Percentiles rank a stretch among this genome's conserved stretches.
phyloP scores from a whole-genome alignment of 2,797 vertebrate species.

The Glyptemys insculpta region DNA sequence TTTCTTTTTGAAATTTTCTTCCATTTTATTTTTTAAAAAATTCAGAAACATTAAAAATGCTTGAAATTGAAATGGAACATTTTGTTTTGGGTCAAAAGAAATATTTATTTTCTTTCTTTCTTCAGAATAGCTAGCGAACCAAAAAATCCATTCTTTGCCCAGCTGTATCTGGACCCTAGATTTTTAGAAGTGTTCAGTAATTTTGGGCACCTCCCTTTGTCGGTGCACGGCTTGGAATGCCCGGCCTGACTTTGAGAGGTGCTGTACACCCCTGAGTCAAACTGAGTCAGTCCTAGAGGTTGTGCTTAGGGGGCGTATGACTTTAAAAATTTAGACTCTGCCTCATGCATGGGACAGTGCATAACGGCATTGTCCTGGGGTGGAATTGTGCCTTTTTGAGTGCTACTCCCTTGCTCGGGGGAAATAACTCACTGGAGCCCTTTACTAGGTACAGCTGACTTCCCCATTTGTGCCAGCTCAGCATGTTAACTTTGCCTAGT shows the following conservation, averaged over 20 bases:
- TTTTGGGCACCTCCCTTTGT: not conserved
- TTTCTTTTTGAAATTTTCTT: not conserved
- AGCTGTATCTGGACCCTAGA: not conserved
- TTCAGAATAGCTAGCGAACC: not conserved
- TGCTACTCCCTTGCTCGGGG: not conserved
- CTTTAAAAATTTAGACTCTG: not conserved
- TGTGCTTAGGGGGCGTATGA: not conserved
- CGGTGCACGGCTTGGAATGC: not conserved
- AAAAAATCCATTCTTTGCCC: not conserved
- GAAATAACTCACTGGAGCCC: fast-evolving
- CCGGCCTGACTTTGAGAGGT: too few relatives aligned
- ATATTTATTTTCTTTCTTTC: not conserved
- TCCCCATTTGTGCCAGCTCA: fast-evolving
- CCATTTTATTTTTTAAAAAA: not conserved
- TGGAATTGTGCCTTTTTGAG: not conserved
- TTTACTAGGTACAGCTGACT: not conserved
- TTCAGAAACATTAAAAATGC: too few relatives aligned
- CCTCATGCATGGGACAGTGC: not conserved
- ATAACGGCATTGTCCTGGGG: not conserved
- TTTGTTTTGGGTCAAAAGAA: not conserved
- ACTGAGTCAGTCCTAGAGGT: not conserved
- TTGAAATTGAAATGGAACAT: not conserved
- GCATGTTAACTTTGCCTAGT: not conserved
- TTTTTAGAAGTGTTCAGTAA: not conserved
- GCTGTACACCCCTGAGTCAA: not conserved